Percentiles rank a stretch among this genome's conserved stretches.
These are phyloP conservation scores for Ctena decussata DNA, from an alignment of 2,888 invertebrate genomes.

Conservation along the genomic window DNA sequence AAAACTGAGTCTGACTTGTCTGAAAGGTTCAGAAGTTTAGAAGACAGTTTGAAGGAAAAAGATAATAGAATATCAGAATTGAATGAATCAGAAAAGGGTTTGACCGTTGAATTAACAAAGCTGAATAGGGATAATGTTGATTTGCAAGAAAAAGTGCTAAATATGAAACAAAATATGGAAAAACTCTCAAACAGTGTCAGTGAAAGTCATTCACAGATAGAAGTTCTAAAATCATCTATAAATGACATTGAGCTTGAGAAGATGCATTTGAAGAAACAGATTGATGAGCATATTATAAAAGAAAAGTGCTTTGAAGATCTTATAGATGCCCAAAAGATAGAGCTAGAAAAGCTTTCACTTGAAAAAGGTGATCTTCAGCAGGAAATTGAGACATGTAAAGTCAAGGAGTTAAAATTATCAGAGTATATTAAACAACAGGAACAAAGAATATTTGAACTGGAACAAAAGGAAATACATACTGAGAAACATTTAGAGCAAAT, in stretches of 20 bases:
- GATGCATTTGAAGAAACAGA: constrained; percentile 34
- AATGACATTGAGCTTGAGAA: constrained; percentile 39
- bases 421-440: constrained; percentile 48
- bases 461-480: constrained; percentile 46
- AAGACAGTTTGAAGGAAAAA: constrained; percentile 52
- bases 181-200: constrained; percentile 30
- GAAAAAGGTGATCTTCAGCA: constrained; percentile 42
- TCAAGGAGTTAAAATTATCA: constrained; percentile 11
- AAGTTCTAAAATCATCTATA: constrained; percentile 29
- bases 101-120: constrained; percentile 59
- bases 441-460: constrained; percentile 63
- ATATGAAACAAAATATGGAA: constrained; percentile 48
- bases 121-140: constrained; percentile 47
- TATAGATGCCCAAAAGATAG: constrained; percentile 21
- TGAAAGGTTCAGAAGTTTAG: constrained; percentile 50
- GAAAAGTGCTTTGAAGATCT: constrained; percentile 17
- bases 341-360: constrained; percentile 27
- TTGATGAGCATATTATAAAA: constrained; percentile 31
- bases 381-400: constrained; percentile 19
- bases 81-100: constrained; percentile 48
- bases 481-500: constrained; percentile 43
- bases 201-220: constrained; percentile 50
- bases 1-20: constrained; percentile 65
- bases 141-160: constrained; percentile 40
- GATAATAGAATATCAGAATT: constrained; percentile 53